A percentile compares a stretch with the other conserved stretches of the same genome.
phyloP scores from a whole-genome alignment of 2,888 invertebrate species.

The Spialia ferax region DNA sequence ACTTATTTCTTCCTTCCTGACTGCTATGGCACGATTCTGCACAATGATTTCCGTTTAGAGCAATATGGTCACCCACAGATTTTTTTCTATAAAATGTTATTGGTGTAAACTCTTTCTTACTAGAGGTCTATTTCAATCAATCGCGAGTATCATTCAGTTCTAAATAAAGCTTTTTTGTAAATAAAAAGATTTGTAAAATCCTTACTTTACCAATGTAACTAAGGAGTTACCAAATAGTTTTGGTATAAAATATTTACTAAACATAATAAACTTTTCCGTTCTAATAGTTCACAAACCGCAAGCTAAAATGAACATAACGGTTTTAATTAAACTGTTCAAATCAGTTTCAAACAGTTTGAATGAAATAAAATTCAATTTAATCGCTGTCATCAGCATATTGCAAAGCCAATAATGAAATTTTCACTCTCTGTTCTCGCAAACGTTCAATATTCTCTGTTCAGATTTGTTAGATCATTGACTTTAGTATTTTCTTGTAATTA shows the following conservation, averaged over 20 bases:
- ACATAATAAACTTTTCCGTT: neutral
- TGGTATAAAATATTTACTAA: neutral
- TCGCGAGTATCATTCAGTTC: too few species aligned
- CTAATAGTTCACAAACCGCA: neutral
- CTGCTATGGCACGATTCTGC: slow-evolving; percentile 61
- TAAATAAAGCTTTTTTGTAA: too few species aligned
- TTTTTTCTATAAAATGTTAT: neutral
- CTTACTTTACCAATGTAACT: neutral
- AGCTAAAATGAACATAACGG: neutral
- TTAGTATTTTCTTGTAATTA: neutral
- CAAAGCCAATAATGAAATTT: slow-evolving; percentile 40
- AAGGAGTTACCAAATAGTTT: neutral
- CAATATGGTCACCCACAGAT: slow-evolving; percentile 53
- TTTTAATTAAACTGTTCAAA: slow-evolving; percentile 26
- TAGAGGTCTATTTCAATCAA: too few species aligned
- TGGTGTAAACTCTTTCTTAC: too few species aligned
- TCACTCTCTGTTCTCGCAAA: slow-evolving; percentile 1
- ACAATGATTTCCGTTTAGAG: slow-evolving; percentile 58
- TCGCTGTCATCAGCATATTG: slow-evolving; percentile 32
- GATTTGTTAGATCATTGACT: slow-evolving; percentile 20
- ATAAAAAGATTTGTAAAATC: too few species aligned
- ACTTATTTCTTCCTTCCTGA: slow-evolving; percentile 66
- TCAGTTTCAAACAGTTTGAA: slow-evolving; percentile 12
- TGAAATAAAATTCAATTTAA: slow-evolving; percentile 28
- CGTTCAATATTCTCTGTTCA: slow-evolving; percentile 19